Percentiles rank a stretch among this genome's conserved stretches.
phyloP scores from a whole-genome alignment of 2,888 invertebrate genomes.

The Ceriagrion tenellum region DNA sequence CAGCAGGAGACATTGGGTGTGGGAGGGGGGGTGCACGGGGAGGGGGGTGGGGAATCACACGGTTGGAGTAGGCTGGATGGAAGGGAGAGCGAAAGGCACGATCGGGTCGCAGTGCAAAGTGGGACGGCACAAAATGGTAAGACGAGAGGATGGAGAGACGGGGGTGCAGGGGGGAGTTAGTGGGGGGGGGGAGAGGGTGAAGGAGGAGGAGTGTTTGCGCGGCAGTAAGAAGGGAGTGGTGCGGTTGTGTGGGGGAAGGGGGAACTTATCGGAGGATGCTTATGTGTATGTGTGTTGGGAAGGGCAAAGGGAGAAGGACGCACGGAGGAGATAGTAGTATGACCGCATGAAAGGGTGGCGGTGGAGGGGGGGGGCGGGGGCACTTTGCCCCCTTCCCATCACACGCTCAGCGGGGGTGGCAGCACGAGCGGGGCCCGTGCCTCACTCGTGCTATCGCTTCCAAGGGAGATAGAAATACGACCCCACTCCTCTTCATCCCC shows the following conservation, averaged over 20 bases:
- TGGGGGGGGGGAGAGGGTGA: no score
- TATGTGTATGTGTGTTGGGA: background rate
- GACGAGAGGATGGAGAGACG: no score
- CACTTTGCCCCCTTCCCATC: slow-evolving; percentile 35
- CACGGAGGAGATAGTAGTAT: slow-evolving; percentile 13
- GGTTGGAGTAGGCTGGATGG: background rate
- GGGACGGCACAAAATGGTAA: background rate
- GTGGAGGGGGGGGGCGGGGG: slow-evolving; percentile 44
- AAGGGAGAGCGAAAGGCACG: background rate
- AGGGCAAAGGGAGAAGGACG: background rate
- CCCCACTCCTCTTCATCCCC: background rate
- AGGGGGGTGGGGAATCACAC: background rate
- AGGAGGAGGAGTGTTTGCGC: background rate
- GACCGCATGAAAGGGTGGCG: background rate
- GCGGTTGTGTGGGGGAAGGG: background rate
- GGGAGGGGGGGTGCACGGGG: background rate
- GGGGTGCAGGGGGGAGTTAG: background rate
- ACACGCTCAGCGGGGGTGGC: slow-evolving; percentile 56
- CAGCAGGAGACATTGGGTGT: background rate
- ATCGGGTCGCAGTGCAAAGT: slow-evolving; percentile 16
- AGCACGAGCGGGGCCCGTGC: slow-evolving; percentile 64
- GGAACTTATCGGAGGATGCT: background rate
- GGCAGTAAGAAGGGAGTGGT: background rate
- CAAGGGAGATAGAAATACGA: background rate
- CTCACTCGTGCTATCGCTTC: slow-evolving; percentile 52